phyloP scores from a whole-genome alignment of 2,888 invertebrate species.

The Erynnis tages region DNA sequence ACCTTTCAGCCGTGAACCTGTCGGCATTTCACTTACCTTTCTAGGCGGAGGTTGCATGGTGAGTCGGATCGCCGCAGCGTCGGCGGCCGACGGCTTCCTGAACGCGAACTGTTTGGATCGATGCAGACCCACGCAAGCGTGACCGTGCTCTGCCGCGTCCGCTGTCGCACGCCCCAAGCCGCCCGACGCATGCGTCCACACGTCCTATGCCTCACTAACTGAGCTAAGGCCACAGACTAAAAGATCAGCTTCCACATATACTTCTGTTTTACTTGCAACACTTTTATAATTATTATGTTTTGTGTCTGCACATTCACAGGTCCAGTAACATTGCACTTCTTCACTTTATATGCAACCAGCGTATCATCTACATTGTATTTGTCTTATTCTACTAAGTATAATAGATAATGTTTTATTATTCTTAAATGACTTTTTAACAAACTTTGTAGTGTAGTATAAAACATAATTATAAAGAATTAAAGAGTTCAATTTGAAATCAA shows the following conservation, averaged over 20 bases:
- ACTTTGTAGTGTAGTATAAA: no score
- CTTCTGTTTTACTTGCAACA: conserved; percentile 18
- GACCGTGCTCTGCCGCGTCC: conserved; percentile 50
- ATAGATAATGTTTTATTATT: no score
- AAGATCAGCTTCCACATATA: conserved; percentile 4
- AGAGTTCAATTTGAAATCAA: no score
- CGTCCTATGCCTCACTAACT: conserved; percentile 30
- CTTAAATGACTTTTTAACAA: no score
- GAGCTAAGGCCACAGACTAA: conserved; percentile 35
- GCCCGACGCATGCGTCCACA: conserved; percentile 38
- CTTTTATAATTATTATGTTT: not conserved
- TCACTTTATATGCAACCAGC: no score
- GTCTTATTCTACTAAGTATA: no score
- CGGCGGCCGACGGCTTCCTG: conserved; percentile 36
- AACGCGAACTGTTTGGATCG: conserved; percentile 42
- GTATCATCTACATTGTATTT: no score
- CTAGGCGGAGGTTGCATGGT: conserved; percentile 93
- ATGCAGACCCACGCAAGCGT: conserved; percentile 53
- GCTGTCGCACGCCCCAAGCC: conserved; percentile 42
- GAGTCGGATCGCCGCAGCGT: conserved; percentile 45
- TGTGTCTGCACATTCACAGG: no score
- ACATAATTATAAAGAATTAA: no score
- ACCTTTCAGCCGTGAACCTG: conserved; percentile 7
- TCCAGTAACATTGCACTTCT: no score
- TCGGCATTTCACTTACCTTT: conserved; percentile 83